These are phyloP conservation scores for Venustoraphidia nigricollis DNA, from an alignment of 2,888 invertebrate species.

Conservation along the genomic window DNA sequence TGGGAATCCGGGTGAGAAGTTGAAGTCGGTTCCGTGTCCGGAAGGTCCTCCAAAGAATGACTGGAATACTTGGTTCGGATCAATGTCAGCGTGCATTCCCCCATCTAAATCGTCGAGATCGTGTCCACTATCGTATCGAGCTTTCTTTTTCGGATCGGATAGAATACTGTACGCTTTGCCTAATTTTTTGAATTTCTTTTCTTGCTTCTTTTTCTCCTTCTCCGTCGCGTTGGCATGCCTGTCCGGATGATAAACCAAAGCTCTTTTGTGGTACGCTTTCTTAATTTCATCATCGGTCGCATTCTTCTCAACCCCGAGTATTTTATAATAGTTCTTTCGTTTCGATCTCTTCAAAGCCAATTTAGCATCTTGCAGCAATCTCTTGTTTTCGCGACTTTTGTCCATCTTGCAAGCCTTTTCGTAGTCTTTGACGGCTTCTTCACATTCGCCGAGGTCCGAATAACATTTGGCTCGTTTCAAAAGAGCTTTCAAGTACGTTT, in stretches of 20 bases:
- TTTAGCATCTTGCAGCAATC: constrained; percentile 74
- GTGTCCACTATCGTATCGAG: constrained; percentile 81
- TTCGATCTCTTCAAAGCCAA: constrained; percentile 78
- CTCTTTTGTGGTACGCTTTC: constrained; percentile 83
- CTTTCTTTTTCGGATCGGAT: constrained; percentile 79
- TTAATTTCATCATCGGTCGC: constrained; percentile 88
- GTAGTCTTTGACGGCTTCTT: constrained; percentile 83
- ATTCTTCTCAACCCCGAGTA: constrained; percentile 70
- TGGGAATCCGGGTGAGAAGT: constrained; percentile 39
- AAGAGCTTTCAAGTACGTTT: constrained; percentile 74
- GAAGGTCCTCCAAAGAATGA: constrained; percentile 51
- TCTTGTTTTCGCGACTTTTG: constrained; percentile 64
- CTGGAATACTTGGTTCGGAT: constrained; percentile 74
- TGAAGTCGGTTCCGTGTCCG: constrained; percentile 33
- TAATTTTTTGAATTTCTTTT: constrained; percentile 87
- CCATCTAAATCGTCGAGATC: constrained; percentile 63
- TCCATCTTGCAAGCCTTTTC: constrained; percentile 74
- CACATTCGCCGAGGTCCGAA: constrained; percentile 65
- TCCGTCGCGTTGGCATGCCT: constrained; percentile 80
- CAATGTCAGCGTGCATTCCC: constrained; percentile 49
- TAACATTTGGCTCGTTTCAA: constrained; percentile 78
- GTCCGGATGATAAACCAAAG: constrained; percentile 87
- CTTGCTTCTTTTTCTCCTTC: constrained; percentile 75
- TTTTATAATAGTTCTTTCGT: constrained; percentile 92
- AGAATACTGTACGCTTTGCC: constrained; percentile 91